These are phyloP conservation scores for Phasia obesa DNA, from an alignment of 2,888 invertebrate genomes.

Conservation along the genomic window DNA sequence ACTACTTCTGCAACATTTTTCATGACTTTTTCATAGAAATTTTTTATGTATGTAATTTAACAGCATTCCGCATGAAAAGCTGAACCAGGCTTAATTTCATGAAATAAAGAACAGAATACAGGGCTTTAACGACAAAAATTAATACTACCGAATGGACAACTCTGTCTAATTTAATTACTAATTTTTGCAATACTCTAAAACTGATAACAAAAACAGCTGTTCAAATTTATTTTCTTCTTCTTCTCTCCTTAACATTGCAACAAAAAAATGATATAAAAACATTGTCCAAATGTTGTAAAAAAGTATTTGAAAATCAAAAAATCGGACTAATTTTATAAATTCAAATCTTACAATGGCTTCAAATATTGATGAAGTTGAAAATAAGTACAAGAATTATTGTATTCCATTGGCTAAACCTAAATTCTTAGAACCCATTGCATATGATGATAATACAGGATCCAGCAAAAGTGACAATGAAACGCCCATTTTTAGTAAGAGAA, in stretches of 20 bases:
- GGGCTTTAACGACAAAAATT: too few relatives aligned
- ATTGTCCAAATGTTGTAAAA: background rate
- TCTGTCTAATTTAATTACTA: too few relatives aligned
- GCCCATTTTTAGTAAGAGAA: conserved; percentile 93
- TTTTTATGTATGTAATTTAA: too few relatives aligned
- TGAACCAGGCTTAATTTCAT: too few relatives aligned
- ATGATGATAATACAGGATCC: conserved; percentile 43
- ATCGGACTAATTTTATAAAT: background rate
- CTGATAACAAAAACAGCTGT: background rate
- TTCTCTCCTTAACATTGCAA: background rate
- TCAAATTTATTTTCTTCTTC: too few relatives aligned
- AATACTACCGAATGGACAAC: too few relatives aligned
- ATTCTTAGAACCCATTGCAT: conserved; percentile 74
- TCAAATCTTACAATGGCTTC: conserved; percentile 56
- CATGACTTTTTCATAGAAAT: too few relatives aligned
- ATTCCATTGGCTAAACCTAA: conserved; percentile 73
- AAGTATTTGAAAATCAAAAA: background rate
- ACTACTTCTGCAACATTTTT: too few relatives aligned
- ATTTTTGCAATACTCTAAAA: too few relatives aligned
- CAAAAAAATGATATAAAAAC: background rate
- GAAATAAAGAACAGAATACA: too few relatives aligned
- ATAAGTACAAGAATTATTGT: conserved; percentile 17
- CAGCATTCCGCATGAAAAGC: too few relatives aligned
- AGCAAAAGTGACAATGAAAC: conserved; percentile 84
- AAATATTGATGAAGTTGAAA: conserved; percentile 25